Evolutionary conservation across 2,113 vertebrate species (phyloP).

Genomic region (Seriola rivoliana): DNA sequence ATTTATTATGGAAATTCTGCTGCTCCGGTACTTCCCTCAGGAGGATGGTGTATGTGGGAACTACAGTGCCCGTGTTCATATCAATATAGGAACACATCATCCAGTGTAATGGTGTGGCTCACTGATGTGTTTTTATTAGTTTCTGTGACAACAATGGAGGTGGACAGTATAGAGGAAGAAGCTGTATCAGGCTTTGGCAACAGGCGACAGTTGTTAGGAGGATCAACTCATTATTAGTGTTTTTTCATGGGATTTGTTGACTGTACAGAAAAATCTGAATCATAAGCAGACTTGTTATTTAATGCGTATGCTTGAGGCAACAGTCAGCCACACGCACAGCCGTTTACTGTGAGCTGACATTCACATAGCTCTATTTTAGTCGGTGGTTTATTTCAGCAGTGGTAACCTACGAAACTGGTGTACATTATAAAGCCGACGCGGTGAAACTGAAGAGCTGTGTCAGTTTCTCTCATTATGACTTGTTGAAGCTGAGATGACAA

Average conservation of each 20-base stretch:
- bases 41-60: neutral
- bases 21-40: neutral
- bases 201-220: neutral
- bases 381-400: neutral
- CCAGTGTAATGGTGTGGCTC: neutral
- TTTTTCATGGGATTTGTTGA: neutral
- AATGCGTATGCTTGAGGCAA: neutral
- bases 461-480: neutral
- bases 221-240: neutral
- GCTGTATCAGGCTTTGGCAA: neutral
- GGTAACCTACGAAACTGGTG: neutral
- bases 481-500: neutral
- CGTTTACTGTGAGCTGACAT: conserved; percentile 6
- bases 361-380: conserved; percentile 32
- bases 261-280: neutral
- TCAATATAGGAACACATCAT: neutral
- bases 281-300: neutral
- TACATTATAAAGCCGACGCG: neutral
- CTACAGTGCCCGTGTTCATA: too few relatives aligned
- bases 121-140: neutral
- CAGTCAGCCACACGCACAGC: neutral
- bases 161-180: neutral
- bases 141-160: neutral
- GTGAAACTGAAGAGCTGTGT: conserved; percentile 9
- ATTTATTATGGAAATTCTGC: neutral